Evolutionary conservation across 1,140 invertebrate genomes (phyloP).

Genomic region (Bombus vancouverensis): DNA sequence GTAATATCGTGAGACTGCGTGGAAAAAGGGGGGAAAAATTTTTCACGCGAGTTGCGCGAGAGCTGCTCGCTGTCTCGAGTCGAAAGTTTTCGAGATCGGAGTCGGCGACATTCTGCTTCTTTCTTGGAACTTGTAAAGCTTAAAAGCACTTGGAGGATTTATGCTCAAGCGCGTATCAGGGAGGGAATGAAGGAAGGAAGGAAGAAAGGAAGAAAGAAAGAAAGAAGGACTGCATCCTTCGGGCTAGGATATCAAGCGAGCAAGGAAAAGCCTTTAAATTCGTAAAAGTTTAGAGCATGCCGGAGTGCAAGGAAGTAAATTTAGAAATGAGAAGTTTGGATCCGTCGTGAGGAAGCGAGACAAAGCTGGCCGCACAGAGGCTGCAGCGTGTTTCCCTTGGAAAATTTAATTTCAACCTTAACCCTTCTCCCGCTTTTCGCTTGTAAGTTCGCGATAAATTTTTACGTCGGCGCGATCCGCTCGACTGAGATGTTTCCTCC

Average conservation of each 20-base stretch:
- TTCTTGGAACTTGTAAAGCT: slow-evolving; percentile 72
- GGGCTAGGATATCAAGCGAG: slow-evolving; percentile 39
- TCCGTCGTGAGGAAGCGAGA: slow-evolving; percentile 32
- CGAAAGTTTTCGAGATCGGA: slow-evolving; percentile 60
- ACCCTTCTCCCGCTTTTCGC: background rate
- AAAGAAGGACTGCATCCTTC: slow-evolving; percentile 23
- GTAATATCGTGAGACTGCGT: slow-evolving; percentile 24
- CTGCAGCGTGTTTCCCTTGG: background rate
- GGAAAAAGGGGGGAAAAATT: slow-evolving; percentile 39
- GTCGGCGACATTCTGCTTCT: slow-evolving; percentile 51
- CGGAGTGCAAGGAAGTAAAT: slow-evolving; percentile 40
- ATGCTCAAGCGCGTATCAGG: slow-evolving; percentile 54
- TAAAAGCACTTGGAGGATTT: slow-evolving; percentile 71
- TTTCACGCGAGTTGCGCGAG: slow-evolving; percentile 32
- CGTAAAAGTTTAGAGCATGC: slow-evolving; percentile 49
- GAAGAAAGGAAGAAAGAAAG: slow-evolving; percentile 7
- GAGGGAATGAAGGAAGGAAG: background rate
- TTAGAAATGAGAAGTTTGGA: slow-evolving; percentile 40
- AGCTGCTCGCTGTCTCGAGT: background rate
- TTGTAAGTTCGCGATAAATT: slow-evolving; percentile 21
- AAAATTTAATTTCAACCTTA: slow-evolving; percentile 43
- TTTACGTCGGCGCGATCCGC: background rate
- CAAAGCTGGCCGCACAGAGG: background rate
- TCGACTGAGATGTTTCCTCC: background rate
- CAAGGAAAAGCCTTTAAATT: slow-evolving; percentile 49